Conservation (phyloP, 2,113 vertebrate species). For the Rhabdornis inornatus region DNA sequence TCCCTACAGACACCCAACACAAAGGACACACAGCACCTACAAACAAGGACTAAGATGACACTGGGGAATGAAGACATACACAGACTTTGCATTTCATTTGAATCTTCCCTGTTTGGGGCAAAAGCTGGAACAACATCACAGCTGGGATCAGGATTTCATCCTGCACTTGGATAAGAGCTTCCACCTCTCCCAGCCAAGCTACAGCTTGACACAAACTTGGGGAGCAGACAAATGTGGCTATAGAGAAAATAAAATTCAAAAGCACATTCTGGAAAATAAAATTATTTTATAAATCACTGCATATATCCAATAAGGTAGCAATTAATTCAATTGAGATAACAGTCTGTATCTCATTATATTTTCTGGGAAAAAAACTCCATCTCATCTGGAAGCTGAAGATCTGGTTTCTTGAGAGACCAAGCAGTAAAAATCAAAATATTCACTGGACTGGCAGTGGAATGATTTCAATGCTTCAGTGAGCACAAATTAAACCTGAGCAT, state of each 20-base stretch:
- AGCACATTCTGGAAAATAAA: background rate
- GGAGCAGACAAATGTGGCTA: background rate
- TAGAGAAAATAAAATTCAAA: background rate
- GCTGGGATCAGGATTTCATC: background rate
- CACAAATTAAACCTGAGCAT: background rate
- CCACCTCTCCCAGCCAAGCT: background rate
- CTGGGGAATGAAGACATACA: background rate
- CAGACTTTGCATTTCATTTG: background rate
- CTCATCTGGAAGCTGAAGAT: background rate
- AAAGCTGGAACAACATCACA: background rate
- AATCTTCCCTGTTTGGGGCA: background rate
- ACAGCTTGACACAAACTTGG: background rate
- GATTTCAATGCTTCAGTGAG: background rate
- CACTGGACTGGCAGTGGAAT: background rate
- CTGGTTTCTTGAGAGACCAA: constrained; percentile 4
- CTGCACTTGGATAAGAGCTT: background rate
- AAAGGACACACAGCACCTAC: background rate
- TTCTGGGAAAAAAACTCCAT: background rate
- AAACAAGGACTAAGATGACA: background rate
- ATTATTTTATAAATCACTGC: background rate
- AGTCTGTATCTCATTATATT: background rate
- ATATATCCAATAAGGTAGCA: background rate
- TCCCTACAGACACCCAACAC: accelerated
- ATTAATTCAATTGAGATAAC: background rate
- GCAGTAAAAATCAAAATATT: background rate